Conservation (phyloP, 1,140 invertebrate genomes). For the Tyrophagus putrescentiae region DNA sequence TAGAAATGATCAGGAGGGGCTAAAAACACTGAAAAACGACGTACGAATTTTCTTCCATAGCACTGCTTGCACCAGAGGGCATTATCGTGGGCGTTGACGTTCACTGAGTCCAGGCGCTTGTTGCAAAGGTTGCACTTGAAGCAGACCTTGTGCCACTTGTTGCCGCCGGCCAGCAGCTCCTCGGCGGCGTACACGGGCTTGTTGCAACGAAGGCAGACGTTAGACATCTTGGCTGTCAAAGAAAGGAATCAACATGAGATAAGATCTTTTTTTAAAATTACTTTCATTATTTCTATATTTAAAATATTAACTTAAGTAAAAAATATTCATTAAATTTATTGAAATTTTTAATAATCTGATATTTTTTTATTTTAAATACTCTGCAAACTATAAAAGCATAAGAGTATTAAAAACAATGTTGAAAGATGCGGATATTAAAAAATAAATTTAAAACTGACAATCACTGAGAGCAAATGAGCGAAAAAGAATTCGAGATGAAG, state of each 20-base stretch:
- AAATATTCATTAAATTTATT: background rate
- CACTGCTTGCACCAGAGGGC: conserved; percentile 93
- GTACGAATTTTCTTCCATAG: conserved; percentile 81
- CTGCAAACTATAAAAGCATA: too few species aligned
- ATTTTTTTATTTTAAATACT: background rate
- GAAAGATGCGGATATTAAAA: too few species aligned
- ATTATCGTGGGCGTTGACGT: conserved; percentile 84
- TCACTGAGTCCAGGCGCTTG: conserved; percentile 93
- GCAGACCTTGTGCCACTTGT: conserved; percentile 97
- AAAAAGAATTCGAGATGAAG: too few species aligned
- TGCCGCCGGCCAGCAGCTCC: conserved; percentile 86
- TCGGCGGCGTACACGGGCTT: conserved; percentile 98
- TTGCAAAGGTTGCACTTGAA: conserved; percentile 96
- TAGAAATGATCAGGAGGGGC: too few species aligned
- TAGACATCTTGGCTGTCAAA: conserved; percentile 58
- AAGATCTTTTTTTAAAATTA: too few species aligned
- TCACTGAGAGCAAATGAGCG: too few species aligned
- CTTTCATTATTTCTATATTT: too few species aligned
- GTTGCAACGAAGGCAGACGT: conserved; percentile 94
- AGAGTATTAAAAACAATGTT: too few species aligned
- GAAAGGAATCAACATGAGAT: too few species aligned
- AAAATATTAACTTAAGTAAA: background rate
- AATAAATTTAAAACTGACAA: too few species aligned
- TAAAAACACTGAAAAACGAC: background rate
- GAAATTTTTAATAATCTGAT: background rate